Conservation (phyloP, 2,888 invertebrate genomes). For the Meteorus cinctellus region DNA sequence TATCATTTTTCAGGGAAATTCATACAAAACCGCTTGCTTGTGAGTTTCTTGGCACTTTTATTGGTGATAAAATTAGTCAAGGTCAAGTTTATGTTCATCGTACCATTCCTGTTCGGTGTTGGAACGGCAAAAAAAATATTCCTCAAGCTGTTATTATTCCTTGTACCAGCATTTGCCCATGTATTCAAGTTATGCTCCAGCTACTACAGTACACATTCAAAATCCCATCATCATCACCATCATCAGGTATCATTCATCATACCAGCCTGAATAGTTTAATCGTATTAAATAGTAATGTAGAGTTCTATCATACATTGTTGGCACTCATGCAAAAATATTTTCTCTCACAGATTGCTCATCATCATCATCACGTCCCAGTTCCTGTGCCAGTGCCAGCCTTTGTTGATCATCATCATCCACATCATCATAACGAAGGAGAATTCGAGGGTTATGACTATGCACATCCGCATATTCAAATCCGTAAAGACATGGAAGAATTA, state of each 20-base stretch:
- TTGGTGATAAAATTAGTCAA: conserved; percentile 87
- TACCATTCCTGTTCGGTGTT: conserved; percentile 86
- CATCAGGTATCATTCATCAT: conserved; percentile 74
- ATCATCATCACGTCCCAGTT: conserved; percentile 79
- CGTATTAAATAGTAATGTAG: not conserved
- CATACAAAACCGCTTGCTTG: conserved; percentile 82
- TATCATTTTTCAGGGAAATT: conserved; percentile 80
- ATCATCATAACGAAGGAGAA: conserved; percentile 64
- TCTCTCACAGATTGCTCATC: conserved; percentile 80
- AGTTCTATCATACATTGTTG: not conserved
- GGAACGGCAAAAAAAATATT: conserved; percentile 89
- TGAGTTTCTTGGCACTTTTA: conserved; percentile 84
- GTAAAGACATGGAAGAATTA: conserved; percentile 69
- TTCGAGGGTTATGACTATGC: conserved; percentile 68
- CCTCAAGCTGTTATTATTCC: conserved; percentile 85
- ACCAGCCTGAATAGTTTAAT: not conserved
- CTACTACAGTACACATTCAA: conserved; percentile 83
- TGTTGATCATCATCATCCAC: conserved; percentile 60
- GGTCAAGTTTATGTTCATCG: conserved; percentile 85
- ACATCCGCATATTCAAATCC: conserved; percentile 68
- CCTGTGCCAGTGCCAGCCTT: conserved; percentile 71
- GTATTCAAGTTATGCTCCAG: conserved; percentile 90
- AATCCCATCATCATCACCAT: conserved; percentile 88
- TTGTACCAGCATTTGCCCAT: conserved; percentile 88
- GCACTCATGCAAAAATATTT: conserved; percentile 11